A percentile compares a stretch with the other conserved stretches of the same genome.
Conservation (phyloP, 2,113 vertebrate genomes). For the Channa maculata region DNA sequence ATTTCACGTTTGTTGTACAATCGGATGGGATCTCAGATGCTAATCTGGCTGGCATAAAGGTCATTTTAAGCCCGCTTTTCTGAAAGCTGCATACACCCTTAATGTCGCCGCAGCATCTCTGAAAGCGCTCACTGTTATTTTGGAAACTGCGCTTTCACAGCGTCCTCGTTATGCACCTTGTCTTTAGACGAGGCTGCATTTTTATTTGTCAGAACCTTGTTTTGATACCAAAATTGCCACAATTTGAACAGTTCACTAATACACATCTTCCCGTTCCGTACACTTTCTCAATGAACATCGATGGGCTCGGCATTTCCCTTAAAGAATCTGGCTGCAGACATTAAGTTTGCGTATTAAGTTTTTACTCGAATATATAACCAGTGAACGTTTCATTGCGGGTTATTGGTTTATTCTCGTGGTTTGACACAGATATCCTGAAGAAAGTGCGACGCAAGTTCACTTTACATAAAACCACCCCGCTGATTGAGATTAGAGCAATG, state of each 20-base stretch:
- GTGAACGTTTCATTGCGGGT: neutral
- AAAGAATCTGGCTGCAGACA: neutral
- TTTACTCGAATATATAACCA: neutral
- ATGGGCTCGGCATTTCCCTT: neutral
- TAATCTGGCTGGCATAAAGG: neutral
- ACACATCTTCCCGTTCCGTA: neutral
- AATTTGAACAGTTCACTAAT: neutral
- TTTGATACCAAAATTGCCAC: neutral
- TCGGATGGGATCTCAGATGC: neutral
- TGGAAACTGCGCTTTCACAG: constrained; percentile 46
- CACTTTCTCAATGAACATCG: neutral
- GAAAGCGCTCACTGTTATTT: constrained; percentile 34
- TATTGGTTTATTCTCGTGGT: neutral
- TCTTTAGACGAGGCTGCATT: neutral
- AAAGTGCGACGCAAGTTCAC: neutral
- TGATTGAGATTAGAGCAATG: neutral
- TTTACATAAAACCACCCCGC: neutral
- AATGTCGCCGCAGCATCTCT: constrained; percentile 35
- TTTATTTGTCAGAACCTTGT: neutral
- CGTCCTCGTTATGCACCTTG: constrained; percentile 4
- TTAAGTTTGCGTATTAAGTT: neutral
- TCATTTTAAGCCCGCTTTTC: neutral
- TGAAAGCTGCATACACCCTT: neutral
- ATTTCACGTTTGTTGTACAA: neutral
- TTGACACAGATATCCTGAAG: neutral